phyloP scores from a whole-genome alignment of 2,888 invertebrate species.

The Neoascia interrupta region DNA sequence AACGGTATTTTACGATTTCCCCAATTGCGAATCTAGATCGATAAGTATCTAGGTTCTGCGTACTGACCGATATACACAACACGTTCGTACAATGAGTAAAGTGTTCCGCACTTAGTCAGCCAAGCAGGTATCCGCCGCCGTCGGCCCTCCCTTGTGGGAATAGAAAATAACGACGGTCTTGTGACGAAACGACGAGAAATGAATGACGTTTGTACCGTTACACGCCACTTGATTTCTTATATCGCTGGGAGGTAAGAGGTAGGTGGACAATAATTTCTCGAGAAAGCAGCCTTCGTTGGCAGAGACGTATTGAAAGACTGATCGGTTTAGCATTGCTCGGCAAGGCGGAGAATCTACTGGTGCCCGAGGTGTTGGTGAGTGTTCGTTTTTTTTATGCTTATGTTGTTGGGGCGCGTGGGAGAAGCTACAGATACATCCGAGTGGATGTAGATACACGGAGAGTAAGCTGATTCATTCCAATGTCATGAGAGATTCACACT shows the following conservation, averaged over 20 bases:
- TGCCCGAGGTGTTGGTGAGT: conserved; percentile 21
- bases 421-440: conserved; percentile 27
- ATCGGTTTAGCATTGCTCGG: conserved; percentile 28
- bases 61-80: conserved; percentile 22
- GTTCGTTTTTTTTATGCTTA: conserved; percentile 39
- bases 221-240: no score
- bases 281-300: conserved; percentile 45
- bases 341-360: conserved; percentile 13
- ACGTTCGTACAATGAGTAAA: conserved; percentile 15
- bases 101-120: conserved; percentile 59
- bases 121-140: background rate
- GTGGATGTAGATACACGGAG: no score
- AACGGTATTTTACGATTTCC: conserved; percentile 37
- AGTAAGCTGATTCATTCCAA: conserved; percentile 38
- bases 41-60: conserved; percentile 26
- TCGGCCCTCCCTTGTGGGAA: conserved; percentile 8
- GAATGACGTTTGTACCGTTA: conserved; percentile 24
- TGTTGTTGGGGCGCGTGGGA: conserved; percentile 53
- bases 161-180: conserved; percentile 7
- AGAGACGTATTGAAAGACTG: conserved; percentile 61
- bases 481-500: conserved; percentile 42
- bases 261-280: no score
- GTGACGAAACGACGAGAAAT: conserved; percentile 35
- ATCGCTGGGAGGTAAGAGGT: background rate
- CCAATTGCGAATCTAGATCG: conserved; percentile 26